Percentiles rank a stretch among this genome's conserved stretches.
These are phyloP conservation scores for Danionella dracula DNA, from an alignment of 2,797 vertebrate genomes.

Conservation along the genomic window DNA sequence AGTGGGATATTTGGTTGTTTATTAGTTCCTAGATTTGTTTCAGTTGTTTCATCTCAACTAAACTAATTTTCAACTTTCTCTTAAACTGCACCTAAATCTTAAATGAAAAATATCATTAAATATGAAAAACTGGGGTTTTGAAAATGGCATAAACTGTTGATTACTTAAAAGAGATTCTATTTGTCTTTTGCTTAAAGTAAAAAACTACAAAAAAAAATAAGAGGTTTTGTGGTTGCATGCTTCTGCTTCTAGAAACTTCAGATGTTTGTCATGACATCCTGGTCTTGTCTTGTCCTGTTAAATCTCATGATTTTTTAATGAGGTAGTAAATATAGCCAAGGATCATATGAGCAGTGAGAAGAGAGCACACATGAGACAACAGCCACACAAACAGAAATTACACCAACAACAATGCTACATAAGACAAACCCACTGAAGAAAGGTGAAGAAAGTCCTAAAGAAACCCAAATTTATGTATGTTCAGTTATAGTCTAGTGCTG, in stretches of 20 bases:
- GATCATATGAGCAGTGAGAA: background rate
- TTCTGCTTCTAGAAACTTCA: conserved; percentile 38
- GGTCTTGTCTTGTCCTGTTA: conserved; percentile 61
- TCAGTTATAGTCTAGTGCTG: background rate
- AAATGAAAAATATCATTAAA: too few species aligned
- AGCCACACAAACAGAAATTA: background rate
- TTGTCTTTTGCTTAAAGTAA: too few species aligned
- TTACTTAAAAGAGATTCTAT: too few species aligned
- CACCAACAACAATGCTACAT: background rate
- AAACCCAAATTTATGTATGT: conserved; percentile 4
- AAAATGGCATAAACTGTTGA: too few species aligned
- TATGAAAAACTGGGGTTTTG: too few species aligned
- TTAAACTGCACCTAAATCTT: conserved; percentile 38
- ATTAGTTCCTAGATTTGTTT: conserved; percentile 19
- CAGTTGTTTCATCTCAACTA: conserved; percentile 45
- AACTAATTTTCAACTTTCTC: conserved; percentile 42
- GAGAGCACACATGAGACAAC: background rate
- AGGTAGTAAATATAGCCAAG: conserved; percentile 58
- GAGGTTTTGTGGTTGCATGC: conserved; percentile 36
- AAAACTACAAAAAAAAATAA: conserved; percentile 1
- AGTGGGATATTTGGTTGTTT: conserved; percentile 19
- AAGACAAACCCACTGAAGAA: background rate
- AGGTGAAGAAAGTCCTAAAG: background rate
- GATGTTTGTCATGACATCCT: conserved; percentile 61
- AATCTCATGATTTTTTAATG: conserved; percentile 70